Evolutionary conservation across 2,888 invertebrate genomes (phyloP).

Genomic region (Philereme vetulata): DNA sequence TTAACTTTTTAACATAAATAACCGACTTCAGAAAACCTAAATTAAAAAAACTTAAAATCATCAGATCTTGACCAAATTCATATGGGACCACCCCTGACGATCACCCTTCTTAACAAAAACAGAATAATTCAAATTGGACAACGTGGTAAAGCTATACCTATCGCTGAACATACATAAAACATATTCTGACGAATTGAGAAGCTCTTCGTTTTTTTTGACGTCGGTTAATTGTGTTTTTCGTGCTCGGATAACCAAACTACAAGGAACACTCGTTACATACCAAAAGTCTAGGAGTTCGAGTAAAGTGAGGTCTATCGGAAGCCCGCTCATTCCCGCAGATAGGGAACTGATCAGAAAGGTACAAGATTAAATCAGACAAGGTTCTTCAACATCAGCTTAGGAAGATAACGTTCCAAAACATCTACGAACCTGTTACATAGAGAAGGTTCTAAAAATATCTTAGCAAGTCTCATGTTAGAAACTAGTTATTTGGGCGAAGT

Average conservation of each 20-base stretch:
- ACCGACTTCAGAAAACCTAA: too few relatives aligned
- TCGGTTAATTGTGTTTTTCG: conserved; percentile 3
- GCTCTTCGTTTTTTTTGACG: background rate
- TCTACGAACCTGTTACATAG: background rate
- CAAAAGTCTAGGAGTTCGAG: conserved; percentile 71
- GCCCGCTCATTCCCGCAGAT: conserved; percentile 67
- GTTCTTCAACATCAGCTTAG: conserved; percentile 1
- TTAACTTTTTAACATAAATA: too few relatives aligned
- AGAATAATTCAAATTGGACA: too few relatives aligned
- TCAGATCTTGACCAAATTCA: too few relatives aligned
- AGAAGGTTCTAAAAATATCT: background rate
- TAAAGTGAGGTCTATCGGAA: conserved; percentile 73
- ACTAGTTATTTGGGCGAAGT: background rate
- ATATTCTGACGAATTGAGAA: too few relatives aligned
- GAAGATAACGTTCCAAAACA: background rate
- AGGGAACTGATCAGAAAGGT: conserved; percentile 63
- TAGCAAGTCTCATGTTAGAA: background rate
- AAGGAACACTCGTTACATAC: conserved; percentile 56
- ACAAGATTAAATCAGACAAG: conserved; percentile 26
- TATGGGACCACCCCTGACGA: too few relatives aligned
- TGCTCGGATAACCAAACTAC: conserved; percentile 24
- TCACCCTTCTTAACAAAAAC: too few relatives aligned
- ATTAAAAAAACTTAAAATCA: too few relatives aligned
- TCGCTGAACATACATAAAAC: too few relatives aligned
- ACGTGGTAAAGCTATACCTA: too few relatives aligned